These are phyloP conservation scores for Daphoenositta chrysoptera DNA, from an alignment of 2,113 vertebrate genomes.

Conservation along the genomic window DNA sequence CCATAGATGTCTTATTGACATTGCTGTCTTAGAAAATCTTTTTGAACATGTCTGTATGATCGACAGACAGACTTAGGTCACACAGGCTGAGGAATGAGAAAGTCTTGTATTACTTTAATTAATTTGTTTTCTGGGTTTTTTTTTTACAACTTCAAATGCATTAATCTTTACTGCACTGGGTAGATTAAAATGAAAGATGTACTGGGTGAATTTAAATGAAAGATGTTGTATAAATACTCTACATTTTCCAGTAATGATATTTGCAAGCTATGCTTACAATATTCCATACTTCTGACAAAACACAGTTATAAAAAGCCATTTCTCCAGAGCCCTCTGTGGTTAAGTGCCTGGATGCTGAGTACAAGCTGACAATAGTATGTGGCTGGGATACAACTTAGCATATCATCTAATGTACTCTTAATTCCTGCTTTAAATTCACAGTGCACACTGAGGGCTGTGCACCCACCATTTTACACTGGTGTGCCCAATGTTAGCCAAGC, in stretches of 20 bases:
- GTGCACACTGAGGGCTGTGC: background rate
- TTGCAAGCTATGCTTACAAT: background rate
- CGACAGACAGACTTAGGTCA: background rate
- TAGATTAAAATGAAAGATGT: background rate
- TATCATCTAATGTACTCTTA: background rate
- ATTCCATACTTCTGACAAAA: slow-evolving; percentile 1
- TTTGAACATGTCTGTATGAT: background rate
- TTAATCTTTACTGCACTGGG: background rate
- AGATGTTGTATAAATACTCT: background rate
- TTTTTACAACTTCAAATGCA: background rate
- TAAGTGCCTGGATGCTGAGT: background rate
- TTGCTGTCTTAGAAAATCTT: background rate
- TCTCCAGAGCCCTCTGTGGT: background rate
- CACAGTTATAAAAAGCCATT: background rate
- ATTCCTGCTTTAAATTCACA: background rate
- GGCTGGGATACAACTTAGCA: background rate
- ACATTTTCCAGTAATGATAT: background rate
- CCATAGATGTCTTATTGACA: background rate
- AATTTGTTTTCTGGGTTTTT: background rate
- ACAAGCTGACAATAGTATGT: background rate
- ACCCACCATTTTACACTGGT: background rate
- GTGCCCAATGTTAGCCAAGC: background rate
- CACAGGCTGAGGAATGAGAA: background rate
- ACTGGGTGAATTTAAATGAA: background rate
- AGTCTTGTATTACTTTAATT: background rate